A percentile compares a stretch with the other conserved stretches of the same genome.
Evolutionary conservation across 2,797 vertebrate species (phyloP).

Genomic region (Sebastes kiyomatsui): DNA sequence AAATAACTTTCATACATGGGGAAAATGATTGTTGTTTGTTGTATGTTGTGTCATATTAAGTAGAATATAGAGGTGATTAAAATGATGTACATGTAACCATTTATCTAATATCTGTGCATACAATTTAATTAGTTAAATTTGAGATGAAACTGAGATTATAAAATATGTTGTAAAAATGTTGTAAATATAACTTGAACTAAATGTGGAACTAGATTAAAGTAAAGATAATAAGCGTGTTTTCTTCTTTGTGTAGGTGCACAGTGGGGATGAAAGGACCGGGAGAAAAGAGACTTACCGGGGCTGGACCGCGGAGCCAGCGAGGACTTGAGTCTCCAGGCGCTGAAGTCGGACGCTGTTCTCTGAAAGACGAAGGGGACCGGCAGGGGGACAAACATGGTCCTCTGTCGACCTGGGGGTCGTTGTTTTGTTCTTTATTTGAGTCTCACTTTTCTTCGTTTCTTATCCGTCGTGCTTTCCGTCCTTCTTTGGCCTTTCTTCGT

Average conservation of each 20-base stretch:
- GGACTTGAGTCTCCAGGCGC: conserved; percentile 89
- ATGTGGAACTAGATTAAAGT: background rate
- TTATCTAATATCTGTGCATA: background rate
- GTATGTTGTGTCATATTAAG: background rate
- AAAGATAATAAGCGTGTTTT: background rate
- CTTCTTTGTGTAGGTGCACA: conserved; percentile 19
- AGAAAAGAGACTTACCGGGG: conserved; percentile 82
- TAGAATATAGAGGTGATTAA: background rate
- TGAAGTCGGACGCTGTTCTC: conserved; percentile 88
- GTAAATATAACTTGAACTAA: background rate
- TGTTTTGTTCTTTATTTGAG: conserved; percentile 41
- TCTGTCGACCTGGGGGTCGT: conserved; percentile 80
- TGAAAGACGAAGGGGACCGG: conserved; percentile 90
- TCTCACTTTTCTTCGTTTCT: conserved; percentile 61
- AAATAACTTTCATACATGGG: background rate
- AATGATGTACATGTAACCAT: background rate
- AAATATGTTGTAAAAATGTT: accelerated
- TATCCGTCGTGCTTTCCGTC: conserved; percentile 54
- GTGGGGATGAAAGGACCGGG: background rate
- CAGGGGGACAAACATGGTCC: conserved; percentile 91
- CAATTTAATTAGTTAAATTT: background rate
- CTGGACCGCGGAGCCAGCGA: conserved; percentile 84
- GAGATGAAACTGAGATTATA: background rate
- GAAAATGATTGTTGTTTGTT: background rate
- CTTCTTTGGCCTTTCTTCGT: conserved; percentile 61